Conservation (phyloP, 2,797 vertebrate species). For the Huso huso region DNA sequence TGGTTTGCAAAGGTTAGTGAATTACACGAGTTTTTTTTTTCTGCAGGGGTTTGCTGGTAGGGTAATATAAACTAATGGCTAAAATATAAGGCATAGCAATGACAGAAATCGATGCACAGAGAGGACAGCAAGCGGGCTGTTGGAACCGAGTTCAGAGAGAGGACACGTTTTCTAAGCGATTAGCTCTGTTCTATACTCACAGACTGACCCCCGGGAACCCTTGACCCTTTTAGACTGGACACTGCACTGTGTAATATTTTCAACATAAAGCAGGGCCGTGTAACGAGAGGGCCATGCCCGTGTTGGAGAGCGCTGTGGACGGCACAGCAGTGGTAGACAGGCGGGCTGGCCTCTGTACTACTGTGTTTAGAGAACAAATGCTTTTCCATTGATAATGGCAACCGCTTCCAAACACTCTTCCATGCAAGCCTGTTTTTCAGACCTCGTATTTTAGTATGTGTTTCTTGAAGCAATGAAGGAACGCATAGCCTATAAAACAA, state of each 20-base stretch:
- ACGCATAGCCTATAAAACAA: too few species aligned
- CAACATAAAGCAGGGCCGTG: constrained; percentile 50
- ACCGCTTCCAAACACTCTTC: too few species aligned
- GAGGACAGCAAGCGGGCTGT: constrained; percentile 33
- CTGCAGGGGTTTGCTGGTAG: background rate
- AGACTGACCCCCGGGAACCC: constrained; percentile 80
- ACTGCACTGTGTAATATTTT: constrained; percentile 61
- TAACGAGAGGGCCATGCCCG: constrained; percentile 11
- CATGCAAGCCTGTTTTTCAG: too few species aligned
- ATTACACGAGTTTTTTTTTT: background rate
- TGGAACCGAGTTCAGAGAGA: constrained; percentile 74
- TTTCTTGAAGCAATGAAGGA: too few species aligned
- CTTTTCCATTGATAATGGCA: too few species aligned
- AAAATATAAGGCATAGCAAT: constrained; percentile 30
- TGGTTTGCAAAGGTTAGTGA: background rate
- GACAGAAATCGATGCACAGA: constrained; percentile 46
- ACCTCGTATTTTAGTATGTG: too few species aligned
- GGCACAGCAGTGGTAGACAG: too few species aligned
- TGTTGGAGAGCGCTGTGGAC: too few species aligned
- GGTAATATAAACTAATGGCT: constrained; percentile 27
- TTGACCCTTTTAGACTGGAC: constrained; percentile 77
- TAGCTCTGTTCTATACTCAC: constrained; percentile 77
- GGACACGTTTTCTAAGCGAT: constrained; percentile 91
- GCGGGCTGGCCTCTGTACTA: too few species aligned
- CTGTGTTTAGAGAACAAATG: too few species aligned